A percentile compares a stretch with the other conserved stretches of the same genome.
phyloP scores from a whole-genome alignment of 2,797 vertebrate genomes.

The Megaceryle alcyon region DNA sequence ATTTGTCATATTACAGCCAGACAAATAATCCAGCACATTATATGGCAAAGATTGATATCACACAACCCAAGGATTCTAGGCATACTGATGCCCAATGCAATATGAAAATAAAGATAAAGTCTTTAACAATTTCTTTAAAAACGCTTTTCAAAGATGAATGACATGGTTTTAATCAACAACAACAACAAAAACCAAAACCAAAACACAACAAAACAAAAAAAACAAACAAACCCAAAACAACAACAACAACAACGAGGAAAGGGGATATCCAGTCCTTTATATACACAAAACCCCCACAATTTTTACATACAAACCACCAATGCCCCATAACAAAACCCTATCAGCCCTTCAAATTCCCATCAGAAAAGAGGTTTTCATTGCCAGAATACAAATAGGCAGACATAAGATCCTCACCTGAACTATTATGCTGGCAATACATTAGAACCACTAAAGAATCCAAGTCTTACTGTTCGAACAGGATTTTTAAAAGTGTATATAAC shows the following conservation, averaged over 20 bases:
- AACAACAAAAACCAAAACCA: neutral
- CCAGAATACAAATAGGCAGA: neutral
- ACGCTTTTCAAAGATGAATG: neutral
- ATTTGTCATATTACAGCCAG: neutral
- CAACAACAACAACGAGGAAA: neutral
- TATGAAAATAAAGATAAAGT: neutral
- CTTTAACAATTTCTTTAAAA: neutral
- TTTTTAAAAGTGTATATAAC: neutral
- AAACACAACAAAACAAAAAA: too few species aligned
- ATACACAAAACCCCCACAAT: neutral
- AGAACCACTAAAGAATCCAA: neutral
- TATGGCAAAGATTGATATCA: neutral
- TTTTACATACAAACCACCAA: neutral
- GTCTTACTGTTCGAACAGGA: neutral
- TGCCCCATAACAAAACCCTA: neutral
- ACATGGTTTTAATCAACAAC: neutral
- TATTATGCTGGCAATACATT: neutral
- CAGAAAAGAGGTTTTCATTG: neutral
- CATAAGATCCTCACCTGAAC: neutral
- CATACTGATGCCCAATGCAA: neutral
- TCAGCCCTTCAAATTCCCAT: neutral
- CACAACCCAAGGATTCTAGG: neutral
- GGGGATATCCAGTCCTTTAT: rapidly evolving
- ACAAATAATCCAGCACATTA: neutral
- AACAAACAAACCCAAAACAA: too few species aligned